Evolutionary conservation across 2,797 vertebrate species (phyloP).

Genomic region (Prionace glauca): DNA sequence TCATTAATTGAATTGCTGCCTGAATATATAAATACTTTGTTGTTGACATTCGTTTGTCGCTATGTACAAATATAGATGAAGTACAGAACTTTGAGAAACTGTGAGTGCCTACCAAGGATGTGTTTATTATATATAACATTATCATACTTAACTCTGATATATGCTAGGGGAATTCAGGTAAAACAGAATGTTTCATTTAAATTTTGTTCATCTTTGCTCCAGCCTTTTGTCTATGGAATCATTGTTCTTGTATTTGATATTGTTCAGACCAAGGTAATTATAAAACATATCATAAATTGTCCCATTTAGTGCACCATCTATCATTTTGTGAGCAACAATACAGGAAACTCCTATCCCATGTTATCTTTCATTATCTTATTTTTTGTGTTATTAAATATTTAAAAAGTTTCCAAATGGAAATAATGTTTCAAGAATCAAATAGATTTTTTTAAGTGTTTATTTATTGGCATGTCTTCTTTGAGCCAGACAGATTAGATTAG

Average conservation of each 20-base stretch:
- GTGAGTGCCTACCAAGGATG: not conserved
- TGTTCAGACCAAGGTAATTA: not conserved
- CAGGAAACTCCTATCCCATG: not conserved
- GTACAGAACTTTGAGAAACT: not conserved
- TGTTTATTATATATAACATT: not conserved
- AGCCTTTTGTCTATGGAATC: not conserved
- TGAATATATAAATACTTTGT: not conserved
- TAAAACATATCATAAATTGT: not conserved
- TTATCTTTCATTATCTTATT: not conserved
- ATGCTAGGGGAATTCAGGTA: not conserved
- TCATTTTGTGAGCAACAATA: not conserved
- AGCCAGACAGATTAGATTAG: not conserved
- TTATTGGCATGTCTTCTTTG: not conserved
- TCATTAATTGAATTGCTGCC: not conserved
- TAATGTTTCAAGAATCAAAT: not conserved
- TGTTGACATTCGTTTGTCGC: not conserved
- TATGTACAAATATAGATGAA: not conserved
- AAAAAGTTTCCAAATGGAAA: not conserved
- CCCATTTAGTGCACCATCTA: not conserved
- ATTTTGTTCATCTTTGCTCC: not conserved
- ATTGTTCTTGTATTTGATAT: not conserved
- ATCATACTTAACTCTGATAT: not conserved
- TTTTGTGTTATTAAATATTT: not conserved
- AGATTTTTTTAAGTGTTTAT: not conserved
- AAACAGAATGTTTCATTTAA: not conserved